These are phyloP conservation scores for Callithrix jacchus DNA, from an alignment of 2,113 vertebrate species.

Conservation along the genomic window DNA sequence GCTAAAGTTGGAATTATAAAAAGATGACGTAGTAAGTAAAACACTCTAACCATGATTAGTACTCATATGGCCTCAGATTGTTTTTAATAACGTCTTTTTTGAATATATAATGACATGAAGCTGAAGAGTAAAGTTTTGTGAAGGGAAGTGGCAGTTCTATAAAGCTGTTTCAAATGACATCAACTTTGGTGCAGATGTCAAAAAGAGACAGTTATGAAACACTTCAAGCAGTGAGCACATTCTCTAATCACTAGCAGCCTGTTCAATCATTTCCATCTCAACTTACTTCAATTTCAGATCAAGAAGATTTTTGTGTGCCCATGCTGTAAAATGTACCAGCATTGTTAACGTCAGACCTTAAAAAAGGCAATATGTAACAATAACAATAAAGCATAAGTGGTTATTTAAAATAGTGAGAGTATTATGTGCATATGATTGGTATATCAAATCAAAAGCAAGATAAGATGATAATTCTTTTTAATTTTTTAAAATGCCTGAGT, in stretches of 20 bases:
- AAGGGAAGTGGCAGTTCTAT: slow-evolving; percentile 47
- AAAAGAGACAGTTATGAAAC: slow-evolving; percentile 17
- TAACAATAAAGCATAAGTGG: slow-evolving; percentile 1
- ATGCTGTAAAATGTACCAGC: neutral
- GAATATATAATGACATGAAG: slow-evolving; percentile 13
- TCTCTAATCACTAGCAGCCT: neutral
- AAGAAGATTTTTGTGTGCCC: neutral
- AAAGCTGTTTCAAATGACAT: slow-evolving; percentile 63
- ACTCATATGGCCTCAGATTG: neutral
- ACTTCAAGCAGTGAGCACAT: neutral
- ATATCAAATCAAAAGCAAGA: neutral
- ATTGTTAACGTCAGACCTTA: neutral
- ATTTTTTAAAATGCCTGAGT: neutral
- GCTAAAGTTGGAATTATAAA: slow-evolving; percentile 23
- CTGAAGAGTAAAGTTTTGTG: slow-evolving; percentile 23
- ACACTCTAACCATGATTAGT: slow-evolving; percentile 18
- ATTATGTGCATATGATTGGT: neutral
- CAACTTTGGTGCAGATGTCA: slow-evolving; percentile 1
- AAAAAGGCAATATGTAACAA: neutral
- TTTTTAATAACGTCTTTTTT: slow-evolving; percentile 45
- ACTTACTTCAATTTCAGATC: neutral
- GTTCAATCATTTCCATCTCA: neutral
- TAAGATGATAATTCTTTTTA: neutral
- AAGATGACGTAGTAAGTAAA: neutral
- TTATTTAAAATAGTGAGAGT: neutral